Base-by-base conservation (phyloP, 2,113 vertebrate species). In the Ptychochromis oligacanthus region DNA sequence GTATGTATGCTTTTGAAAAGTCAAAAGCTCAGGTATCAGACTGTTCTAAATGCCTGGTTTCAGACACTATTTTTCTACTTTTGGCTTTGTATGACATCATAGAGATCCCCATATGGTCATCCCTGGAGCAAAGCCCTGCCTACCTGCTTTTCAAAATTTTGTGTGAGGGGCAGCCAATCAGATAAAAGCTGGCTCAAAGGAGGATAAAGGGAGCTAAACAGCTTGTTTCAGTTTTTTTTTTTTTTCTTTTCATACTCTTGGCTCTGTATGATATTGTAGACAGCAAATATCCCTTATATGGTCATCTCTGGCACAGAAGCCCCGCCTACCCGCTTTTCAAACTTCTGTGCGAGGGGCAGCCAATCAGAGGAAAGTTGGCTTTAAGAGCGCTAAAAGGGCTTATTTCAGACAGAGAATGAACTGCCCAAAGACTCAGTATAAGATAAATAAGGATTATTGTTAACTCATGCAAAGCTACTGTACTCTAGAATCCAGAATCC, bases 401-500 rank as follows among this genome's bases (percentile, higher is more conserved):
- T 20, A 24, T 70, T 70, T 49, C 43, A 70, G 26, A 70, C 64
- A 70, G 15, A 40, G 15, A 40, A 70, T 49, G 15, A 13, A 40
- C 38, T 40, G 12, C 12, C 5, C 40, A 14, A 5, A 14, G 40
- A 43, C 12, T 43, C 12, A 43, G 40, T 28, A 5, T 70, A 70
- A 31, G 28, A 31, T 31, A 31, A 31, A 70, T 28, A 49, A 49
- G 17, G 24, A 70, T 49, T 49, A 70, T 28, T 49, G 15, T 22
- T 12, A 52, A 52, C 49, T 54, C 17, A 9, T 54, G 49, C 17
- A 8, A n/a, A 52, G 15, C 52, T 26, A 43, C 43, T 31, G 24
- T n/a, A 72, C 43, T 31, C 43, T n/a, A 72, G 65, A n/a, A n/a
- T n/a, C n/a, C 28, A 72, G 65, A 72, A 72, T 72, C 43, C 43